Base-by-base conservation (phyloP, 2,797 vertebrate species). In the Sorex maritimensis region DNA sequence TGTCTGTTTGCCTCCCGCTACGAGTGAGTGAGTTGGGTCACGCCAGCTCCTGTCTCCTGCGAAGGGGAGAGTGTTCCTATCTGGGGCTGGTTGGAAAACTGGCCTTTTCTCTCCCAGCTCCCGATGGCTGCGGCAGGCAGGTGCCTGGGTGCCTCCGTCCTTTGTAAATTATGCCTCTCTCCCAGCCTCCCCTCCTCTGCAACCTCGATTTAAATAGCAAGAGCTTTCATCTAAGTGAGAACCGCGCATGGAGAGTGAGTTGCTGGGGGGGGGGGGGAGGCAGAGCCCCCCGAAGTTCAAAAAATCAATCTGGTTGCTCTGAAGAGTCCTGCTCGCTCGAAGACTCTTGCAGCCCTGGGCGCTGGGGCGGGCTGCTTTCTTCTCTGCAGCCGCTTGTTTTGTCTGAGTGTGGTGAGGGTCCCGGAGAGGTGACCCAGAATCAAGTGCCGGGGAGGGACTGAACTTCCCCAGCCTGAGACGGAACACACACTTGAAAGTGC, bases 391-490 rank as follows among this genome's bases (percentile, higher is more conserved):
- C 89, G 69, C 93, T 96, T 97, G 97, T 94, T 96, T 58, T 97
- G 67, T 93, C 49, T 97, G 95, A 82, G 93, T 95, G 73, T 24
- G 49, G 80, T 58, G 75, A 96, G 61, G 84, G 21, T 93, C 79
- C 67, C 83, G 85, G 96, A 97, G 90, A 97, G 97, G 96, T 96
- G 92, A 78, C 91, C 93, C 72, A 95, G 74, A 90, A 93, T 94
- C 93, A 97, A 96, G 93, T 97, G 95, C 95, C 92, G 88, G 75
- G 94, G 94, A 97, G 96, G 88, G 92, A 86, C 95, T 96, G 96
- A 97, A 97, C 95, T 97, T 97, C 80, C 80, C 87, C 65, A 88
- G 91, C 84, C 74, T 73, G 71, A 88, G 78, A 97, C 97, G 94
- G 92, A 95, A 96, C 15, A 23, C 71, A 69, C 93, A 94, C 95